Evolutionary conservation across 1,140 invertebrate genomes (phyloP).

Genomic region (Battus philenor): DNA sequence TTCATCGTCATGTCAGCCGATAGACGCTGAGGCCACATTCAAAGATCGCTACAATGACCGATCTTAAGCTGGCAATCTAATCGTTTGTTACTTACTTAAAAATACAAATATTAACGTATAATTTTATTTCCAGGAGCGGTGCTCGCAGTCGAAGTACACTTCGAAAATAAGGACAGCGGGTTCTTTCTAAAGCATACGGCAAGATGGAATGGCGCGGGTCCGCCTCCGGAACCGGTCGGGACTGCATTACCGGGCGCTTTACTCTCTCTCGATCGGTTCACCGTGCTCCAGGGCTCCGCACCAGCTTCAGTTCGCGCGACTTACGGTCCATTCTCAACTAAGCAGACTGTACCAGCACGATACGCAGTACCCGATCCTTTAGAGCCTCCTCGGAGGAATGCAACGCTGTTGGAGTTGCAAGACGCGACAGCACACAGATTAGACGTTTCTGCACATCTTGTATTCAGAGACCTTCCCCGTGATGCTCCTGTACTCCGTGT

Average conservation of each 20-base stretch:
- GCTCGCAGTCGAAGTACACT: slow-evolving; percentile 86
- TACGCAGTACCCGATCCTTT: slow-evolving; percentile 89
- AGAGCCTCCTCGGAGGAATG: slow-evolving; percentile 69
- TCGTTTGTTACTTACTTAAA: too few species aligned
- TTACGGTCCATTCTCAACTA: slow-evolving; percentile 94
- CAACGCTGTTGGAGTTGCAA: slow-evolving; percentile 77
- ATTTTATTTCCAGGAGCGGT: slow-evolving; percentile 59
- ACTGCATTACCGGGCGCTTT: slow-evolving; percentile 75
- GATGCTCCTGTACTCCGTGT: slow-evolving; percentile 92
- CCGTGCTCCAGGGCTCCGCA: slow-evolving; percentile 90
- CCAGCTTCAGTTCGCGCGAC: slow-evolving; percentile 91
- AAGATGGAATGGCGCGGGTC: slow-evolving; percentile 74
- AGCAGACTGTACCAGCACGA: slow-evolving; percentile 94
- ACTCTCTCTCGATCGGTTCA: slow-evolving; percentile 88
- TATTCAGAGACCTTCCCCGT: slow-evolving; percentile 86
- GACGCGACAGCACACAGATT: slow-evolving; percentile 84
- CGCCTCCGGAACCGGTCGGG: slow-evolving; percentile 62
- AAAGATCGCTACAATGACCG: too few species aligned
- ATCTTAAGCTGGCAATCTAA: too few species aligned
- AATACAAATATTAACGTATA: slow-evolving; percentile 17
- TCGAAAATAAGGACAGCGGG: slow-evolving; percentile 92
- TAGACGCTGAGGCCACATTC: too few species aligned
- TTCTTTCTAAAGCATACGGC: slow-evolving; percentile 90
- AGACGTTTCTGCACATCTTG: slow-evolving; percentile 94
- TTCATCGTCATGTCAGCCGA: too few species aligned